Evolutionary conservation across 2,113 vertebrate species (phyloP).

Genomic region (Rhea pennata): DNA sequence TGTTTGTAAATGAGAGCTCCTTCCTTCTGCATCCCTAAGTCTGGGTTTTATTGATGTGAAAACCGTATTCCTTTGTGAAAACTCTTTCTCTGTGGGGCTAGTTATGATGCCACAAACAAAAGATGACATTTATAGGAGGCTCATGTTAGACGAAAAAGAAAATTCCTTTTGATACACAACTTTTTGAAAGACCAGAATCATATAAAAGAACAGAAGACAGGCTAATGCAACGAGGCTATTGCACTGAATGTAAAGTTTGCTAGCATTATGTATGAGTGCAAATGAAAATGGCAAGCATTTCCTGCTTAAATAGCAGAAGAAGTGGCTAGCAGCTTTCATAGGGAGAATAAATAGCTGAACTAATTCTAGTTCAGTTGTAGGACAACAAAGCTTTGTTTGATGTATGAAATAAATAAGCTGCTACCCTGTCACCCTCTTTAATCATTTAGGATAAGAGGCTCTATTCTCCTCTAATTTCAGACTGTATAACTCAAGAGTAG

Average conservation of each 20-base stretch:
- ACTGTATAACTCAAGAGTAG: not conserved
- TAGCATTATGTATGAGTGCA: not conserved
- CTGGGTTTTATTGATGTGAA: not conserved
- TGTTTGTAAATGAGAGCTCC: not conserved
- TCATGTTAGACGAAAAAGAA: not conserved
- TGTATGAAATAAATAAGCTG: not conserved
- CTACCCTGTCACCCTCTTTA: not conserved
- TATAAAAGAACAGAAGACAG: not conserved
- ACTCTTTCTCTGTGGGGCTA: not conserved
- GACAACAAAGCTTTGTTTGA: not conserved
- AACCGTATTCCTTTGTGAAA: not conserved
- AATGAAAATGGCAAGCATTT: conserved; percentile 21
- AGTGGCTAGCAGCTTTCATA: not conserved
- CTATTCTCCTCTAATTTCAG: not conserved
- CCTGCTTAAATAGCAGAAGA: not conserved
- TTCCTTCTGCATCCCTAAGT: not conserved
- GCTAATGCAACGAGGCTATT: not conserved
- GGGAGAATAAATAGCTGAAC: not conserved
- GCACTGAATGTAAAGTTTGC: not conserved
- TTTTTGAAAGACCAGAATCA: not conserved
- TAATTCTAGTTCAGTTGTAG: not conserved
- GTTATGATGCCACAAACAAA: not conserved
- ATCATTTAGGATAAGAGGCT: not conserved
- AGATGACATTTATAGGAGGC: not conserved
- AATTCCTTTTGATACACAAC: not conserved